Percentiles rank a stretch among this genome's conserved stretches.
These are phyloP conservation scores for Notolepis coatsorum DNA, from an alignment of 2,797 vertebrate species.

Conservation along the genomic window DNA sequence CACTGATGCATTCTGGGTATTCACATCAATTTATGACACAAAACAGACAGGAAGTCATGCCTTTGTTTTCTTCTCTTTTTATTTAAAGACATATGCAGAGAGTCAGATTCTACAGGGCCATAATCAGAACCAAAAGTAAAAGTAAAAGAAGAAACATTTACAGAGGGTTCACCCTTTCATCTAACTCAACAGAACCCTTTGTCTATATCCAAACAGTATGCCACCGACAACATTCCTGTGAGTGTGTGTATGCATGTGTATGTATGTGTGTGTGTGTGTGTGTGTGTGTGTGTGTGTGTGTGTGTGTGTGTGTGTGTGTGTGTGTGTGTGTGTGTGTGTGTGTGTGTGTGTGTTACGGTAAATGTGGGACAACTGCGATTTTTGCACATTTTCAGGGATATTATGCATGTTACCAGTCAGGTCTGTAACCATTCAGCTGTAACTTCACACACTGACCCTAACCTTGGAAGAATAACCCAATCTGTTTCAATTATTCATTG, in stretches of 20 bases:
- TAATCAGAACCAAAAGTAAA: constrained; percentile 82
- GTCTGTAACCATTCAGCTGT: no score
- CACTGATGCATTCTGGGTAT: no score
- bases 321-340: constrained; percentile 35
- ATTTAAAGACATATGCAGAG: constrained; percentile 86
- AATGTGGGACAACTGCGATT: no score
- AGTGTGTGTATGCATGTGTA: constrained; percentile 38
- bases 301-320: constrained; percentile 39
- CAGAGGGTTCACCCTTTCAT: constrained; percentile 74
- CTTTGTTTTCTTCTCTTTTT: constrained; percentile 79
- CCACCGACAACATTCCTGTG: constrained; percentile 44
- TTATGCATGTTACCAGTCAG: no score
- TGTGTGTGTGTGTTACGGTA: constrained; percentile 38
- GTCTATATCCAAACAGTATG: constrained; percentile 45
- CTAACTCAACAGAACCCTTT: constrained; percentile 65
- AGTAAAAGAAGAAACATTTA: constrained; percentile 84
- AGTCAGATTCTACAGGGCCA: constrained; percentile 84
- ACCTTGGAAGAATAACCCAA: no score
- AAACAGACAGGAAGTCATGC: constrained; percentile 43
- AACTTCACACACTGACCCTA: no score
- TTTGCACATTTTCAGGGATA: no score
- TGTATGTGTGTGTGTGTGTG: constrained; percentile 45
- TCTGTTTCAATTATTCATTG: no score
- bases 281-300: constrained; percentile 18
- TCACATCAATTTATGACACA: constrained; percentile 24